Conservation (phyloP, 2,888 invertebrate species). For the Clunio marinus region DNA sequence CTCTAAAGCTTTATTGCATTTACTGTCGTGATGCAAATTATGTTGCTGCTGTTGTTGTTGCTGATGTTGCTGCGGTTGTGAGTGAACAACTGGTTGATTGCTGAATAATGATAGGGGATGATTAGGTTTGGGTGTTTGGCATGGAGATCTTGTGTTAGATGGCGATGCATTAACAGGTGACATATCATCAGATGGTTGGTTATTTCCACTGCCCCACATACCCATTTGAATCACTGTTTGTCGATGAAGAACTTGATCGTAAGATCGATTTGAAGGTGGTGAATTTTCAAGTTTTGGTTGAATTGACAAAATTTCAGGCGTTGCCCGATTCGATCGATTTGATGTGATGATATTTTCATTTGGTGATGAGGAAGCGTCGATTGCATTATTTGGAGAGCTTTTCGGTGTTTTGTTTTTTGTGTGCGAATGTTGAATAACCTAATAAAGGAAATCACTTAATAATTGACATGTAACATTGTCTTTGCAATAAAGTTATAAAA, state of each 20-base stretch:
- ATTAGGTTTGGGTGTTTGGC: conserved; percentile 50
- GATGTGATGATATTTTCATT: conserved; percentile 4
- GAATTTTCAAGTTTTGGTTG: conserved; percentile 50
- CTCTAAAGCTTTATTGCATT: conserved; percentile 22
- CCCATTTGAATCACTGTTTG: conserved; percentile 88
- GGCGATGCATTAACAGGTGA: conserved; percentile 36
- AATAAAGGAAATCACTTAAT: neutral
- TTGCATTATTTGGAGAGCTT: conserved; percentile 23
- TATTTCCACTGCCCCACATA: conserved; percentile 79
- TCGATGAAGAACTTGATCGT: conserved; percentile 54
- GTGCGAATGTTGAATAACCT: conserved; percentile 35
- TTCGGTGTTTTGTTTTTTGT: conserved; percentile 34
- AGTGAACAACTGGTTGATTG: conserved; percentile 34
- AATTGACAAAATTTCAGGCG: conserved; percentile 42
- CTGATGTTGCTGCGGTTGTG: too few species aligned
- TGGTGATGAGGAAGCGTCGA: conserved; percentile 25
- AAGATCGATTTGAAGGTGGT: conserved; percentile 42
- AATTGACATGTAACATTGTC: conserved; percentile 3
- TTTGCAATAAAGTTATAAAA: neutral
- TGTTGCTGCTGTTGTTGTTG: too few species aligned
- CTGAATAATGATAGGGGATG: conserved; percentile 44
- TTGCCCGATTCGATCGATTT: conserved; percentile 40
- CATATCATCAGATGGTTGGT: conserved; percentile 50
- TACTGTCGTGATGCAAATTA: conserved; percentile 42
- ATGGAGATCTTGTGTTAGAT: conserved; percentile 47